A percentile compares a stretch with the other conserved stretches of the same genome.
Conservation (phyloP, 2,113 vertebrate species). For the Vulpes ferrilata region DNA sequence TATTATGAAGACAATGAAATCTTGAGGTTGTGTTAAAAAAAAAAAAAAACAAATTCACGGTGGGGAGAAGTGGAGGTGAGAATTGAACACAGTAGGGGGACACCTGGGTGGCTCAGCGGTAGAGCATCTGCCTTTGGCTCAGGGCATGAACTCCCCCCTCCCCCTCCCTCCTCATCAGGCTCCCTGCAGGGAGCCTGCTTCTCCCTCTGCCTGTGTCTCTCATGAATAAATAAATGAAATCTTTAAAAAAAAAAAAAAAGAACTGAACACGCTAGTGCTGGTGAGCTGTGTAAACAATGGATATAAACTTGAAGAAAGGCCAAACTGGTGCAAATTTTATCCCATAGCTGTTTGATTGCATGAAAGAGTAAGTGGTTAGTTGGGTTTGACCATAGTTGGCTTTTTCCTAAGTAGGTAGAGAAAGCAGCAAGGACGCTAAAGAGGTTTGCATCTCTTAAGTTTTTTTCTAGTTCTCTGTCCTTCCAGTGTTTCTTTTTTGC, state of each 20-base stretch:
- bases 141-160: too few species aligned
- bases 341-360: neutral
- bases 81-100: too few species aligned
- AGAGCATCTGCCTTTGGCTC: too few species aligned
- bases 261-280: neutral
- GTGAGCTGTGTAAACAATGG: neutral
- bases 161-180: too few species aligned
- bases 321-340: neutral
- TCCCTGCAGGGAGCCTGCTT: too few species aligned
- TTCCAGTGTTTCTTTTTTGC: neutral
- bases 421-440: neutral
- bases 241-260: neutral
- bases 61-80: neutral
- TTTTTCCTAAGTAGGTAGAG: neutral
- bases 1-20: neutral
- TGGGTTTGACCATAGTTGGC: neutral
- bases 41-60: neutral
- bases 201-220: too few species aligned
- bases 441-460: neutral
- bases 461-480: neutral
- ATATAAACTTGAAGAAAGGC: neutral
- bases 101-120: too few species aligned
- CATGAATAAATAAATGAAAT: too few species aligned
- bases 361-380: neutral
- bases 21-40: neutral